Percentiles rank a stretch among this genome's conserved stretches.
These are phyloP conservation scores for Seriola dumerili DNA, from an alignment of 2,113 vertebrate genomes.

Conservation along the genomic window DNA sequence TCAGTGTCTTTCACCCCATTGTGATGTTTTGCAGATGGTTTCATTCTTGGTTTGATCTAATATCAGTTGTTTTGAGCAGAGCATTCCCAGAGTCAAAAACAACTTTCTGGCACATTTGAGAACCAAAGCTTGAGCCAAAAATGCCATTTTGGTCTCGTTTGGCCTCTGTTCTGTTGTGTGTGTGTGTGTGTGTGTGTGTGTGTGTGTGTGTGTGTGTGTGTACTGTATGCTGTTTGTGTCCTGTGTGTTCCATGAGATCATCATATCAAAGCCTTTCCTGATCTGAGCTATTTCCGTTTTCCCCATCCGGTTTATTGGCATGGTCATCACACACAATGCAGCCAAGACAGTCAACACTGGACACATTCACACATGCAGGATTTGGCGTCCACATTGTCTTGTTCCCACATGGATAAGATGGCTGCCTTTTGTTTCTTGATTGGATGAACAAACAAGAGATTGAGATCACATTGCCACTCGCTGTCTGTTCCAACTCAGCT, in stretches of 20 bases:
- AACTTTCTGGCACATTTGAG: not conserved
- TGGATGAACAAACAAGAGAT: conserved; percentile 43
- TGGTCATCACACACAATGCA: not conserved
- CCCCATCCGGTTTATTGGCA: conserved; percentile 54
- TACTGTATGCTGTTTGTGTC: not conserved
- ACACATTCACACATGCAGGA: conserved; percentile 15
- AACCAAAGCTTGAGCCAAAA: not conserved
- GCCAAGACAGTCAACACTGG: conserved; percentile 50
- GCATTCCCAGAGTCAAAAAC: not conserved
- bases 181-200: not conserved
- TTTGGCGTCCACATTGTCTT: conserved; percentile 29
- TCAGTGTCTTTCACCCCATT: not conserved
- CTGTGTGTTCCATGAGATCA: conserved; percentile 31
- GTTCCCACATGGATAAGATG: conserved; percentile 39
- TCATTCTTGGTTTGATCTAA: not conserved
- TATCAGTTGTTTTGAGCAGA: not conserved
- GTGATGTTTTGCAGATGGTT: not conserved
- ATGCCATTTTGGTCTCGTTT: not conserved
- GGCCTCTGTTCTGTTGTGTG: not conserved
- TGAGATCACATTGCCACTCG: conserved; percentile 2
- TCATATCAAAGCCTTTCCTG: conserved; percentile 48
- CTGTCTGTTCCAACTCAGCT: conserved; percentile 15
- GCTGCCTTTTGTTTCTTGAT: conserved; percentile 27
- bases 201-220: not conserved
- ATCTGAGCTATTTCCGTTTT: conserved; percentile 58